phyloP scores from a whole-genome alignment of 2,888 invertebrate genomes.

The Melinaea marsaeus region DNA sequence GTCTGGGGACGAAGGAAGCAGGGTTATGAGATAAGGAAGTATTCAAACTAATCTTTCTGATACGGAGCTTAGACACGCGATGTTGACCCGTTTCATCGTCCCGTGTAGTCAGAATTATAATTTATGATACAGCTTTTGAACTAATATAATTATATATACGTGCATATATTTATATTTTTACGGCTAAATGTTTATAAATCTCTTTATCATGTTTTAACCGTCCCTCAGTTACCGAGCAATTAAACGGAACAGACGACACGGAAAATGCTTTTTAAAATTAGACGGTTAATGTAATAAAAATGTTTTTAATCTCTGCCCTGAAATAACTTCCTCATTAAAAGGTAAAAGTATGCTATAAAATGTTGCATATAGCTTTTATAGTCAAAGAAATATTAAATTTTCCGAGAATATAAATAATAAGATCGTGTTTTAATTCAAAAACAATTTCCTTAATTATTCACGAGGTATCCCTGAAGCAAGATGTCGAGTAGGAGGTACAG shows the following conservation, averaged over 20 bases:
- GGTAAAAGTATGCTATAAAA: not conserved
- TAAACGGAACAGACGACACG: too few species aligned
- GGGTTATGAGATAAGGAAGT: slow-evolving; percentile 22
- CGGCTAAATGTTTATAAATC: not conserved
- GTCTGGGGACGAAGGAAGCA: slow-evolving; percentile 21
- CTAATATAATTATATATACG: not conserved
- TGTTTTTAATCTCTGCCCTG: too few species aligned
- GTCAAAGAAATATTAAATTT: slow-evolving; percentile 45
- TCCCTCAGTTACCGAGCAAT: too few species aligned
- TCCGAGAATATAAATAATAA: slow-evolving; percentile 46
- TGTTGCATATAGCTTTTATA: slow-evolving; percentile 31
- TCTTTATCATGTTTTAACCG: too few species aligned
- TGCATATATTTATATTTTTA: not conserved
- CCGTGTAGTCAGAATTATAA: too few species aligned
- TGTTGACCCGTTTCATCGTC: not conserved
- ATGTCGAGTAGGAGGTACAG: slow-evolving; percentile 12
- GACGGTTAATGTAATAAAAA: too few species aligned
- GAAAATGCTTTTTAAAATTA: too few species aligned
- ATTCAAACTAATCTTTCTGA: slow-evolving; percentile 15
- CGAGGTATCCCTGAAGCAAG: slow-evolving; percentile 50
- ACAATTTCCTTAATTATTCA: slow-evolving; percentile 63
- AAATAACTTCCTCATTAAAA: too few species aligned
- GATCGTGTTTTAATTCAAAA: slow-evolving; percentile 58
- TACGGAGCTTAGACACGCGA: slow-evolving; percentile 6
- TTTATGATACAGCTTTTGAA: not conserved